phyloP scores from a whole-genome alignment of 2,888 invertebrate species.

The Bellardia bayeri region DNA sequence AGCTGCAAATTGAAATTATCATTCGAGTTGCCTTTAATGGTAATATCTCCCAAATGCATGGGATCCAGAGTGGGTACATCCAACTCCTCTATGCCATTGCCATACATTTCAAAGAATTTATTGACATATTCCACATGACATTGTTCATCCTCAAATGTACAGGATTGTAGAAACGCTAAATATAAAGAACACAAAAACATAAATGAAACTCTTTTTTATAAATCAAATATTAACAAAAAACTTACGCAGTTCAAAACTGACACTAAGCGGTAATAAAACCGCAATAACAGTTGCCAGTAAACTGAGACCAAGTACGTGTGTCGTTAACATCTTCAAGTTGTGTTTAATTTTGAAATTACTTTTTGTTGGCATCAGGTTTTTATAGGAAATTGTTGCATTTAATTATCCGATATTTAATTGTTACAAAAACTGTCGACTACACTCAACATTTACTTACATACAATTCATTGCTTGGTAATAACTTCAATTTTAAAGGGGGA shows the following conservation, averaged over 20 bases:
- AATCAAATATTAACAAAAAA: background rate
- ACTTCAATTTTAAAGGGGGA: too few species aligned
- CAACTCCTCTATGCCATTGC: conserved; percentile 52
- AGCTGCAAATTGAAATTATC: conserved; percentile 59
- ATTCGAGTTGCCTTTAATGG: conserved; percentile 50
- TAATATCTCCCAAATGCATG: conserved; percentile 60
- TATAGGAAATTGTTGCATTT: conserved; percentile 44
- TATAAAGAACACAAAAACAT: background rate
- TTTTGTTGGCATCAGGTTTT: conserved; percentile 27
- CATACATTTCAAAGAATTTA: conserved; percentile 57
- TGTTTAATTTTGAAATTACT: conserved; percentile 4
- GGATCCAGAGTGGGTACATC: conserved; percentile 55
- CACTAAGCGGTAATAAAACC: background rate
- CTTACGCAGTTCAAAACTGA: conserved; percentile 63
- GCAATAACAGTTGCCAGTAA: conserved; percentile 10
- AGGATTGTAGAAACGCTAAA: conserved; percentile 56
- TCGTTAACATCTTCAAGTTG: conserved; percentile 43
- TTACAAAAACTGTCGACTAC: background rate
- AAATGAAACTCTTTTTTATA: background rate
- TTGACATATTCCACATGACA: conserved; percentile 49
- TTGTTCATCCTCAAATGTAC: conserved; percentile 58
- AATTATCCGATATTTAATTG: conserved; percentile 16
- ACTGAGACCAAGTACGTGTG: background rate
- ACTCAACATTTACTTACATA: background rate
- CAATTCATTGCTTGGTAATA: background rate